Percentiles rank a stretch among this genome's conserved stretches.
phyloP scores from a whole-genome alignment of 2,888 invertebrate genomes.

The Nomada flava region DNA sequence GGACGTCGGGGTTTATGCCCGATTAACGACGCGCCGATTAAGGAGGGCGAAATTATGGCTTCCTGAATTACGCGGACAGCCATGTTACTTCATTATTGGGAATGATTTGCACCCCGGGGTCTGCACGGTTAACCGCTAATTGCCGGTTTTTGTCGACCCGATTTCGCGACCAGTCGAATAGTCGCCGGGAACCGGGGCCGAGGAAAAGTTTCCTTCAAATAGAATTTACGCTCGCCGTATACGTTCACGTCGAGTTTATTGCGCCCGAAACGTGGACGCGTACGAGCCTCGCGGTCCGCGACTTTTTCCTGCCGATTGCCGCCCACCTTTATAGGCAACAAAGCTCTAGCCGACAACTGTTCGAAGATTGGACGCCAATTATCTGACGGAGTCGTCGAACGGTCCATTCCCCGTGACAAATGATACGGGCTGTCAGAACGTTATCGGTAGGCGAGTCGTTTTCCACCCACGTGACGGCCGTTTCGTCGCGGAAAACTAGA shows the following conservation, averaged over 20 bases:
- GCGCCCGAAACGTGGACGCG: neutral
- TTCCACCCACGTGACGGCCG: neutral
- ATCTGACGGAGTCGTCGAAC: neutral
- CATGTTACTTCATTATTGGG: constrained; percentile 28
- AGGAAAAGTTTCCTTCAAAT: neutral
- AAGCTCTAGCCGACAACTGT: neutral
- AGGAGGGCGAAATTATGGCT: constrained; percentile 25
- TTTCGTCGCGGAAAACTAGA: neutral
- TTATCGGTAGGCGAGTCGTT: neutral
- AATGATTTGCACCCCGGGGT: constrained; percentile 13
- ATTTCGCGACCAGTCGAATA: neutral
- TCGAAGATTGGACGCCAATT: constrained; percentile 27
- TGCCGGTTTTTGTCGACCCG: constrained; percentile 1
- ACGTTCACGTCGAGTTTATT: neutral
- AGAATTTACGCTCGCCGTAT: neutral
- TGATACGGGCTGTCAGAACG: constrained; percentile 14
- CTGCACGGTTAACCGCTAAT: constrained; percentile 12
- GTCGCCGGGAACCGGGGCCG: neutral
- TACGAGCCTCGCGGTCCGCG: neutral
- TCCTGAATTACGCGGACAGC: constrained; percentile 20
- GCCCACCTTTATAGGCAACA: neutral
- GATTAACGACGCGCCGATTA: constrained; percentile 21
- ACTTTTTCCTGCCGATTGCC: neutral
- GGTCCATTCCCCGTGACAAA: constrained; percentile 20
- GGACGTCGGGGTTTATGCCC: constrained; percentile 12